Conservation (phyloP, 2,113 vertebrate species). For the Odocoileus hemionus region DNA sequence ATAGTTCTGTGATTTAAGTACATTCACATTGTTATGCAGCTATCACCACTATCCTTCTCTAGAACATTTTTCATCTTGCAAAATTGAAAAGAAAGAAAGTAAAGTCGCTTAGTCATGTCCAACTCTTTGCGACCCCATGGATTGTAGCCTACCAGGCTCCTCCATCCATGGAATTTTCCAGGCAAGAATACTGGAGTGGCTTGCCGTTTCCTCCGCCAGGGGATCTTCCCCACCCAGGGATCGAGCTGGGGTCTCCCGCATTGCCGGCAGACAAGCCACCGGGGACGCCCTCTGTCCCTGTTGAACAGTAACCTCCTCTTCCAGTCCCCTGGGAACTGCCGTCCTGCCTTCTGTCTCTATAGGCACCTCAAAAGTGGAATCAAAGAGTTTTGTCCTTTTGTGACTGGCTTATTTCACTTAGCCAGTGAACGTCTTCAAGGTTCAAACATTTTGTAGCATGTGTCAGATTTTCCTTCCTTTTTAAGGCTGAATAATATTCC, state of each 20-base stretch:
- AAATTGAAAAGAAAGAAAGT: not conserved
- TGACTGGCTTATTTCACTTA: not conserved
- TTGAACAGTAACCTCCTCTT: not conserved
- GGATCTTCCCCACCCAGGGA: accelerated
- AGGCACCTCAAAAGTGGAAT: not conserved
- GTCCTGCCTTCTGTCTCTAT: not conserved
- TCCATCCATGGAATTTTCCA: not conserved
- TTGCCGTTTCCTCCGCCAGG: not conserved
- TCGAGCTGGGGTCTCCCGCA: accelerated
- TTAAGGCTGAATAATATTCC: not conserved
- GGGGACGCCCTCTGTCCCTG: not conserved
- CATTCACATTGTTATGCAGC: not conserved
- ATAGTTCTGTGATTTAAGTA: not conserved
- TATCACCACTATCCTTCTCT: not conserved
- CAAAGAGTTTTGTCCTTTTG: not conserved
- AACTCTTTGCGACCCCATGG: not conserved
- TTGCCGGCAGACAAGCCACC: not conserved
- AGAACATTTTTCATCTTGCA: not conserved
- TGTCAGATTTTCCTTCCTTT: not conserved
- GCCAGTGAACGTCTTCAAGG: not conserved
- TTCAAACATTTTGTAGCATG: not conserved
- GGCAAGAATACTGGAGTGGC: not conserved
- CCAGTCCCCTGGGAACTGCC: not conserved
- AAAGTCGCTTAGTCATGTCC: not conserved
- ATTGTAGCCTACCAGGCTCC: not conserved